phyloP scores from a whole-genome alignment of 2,797 vertebrate species.

The Microhierax caerulescens region DNA sequence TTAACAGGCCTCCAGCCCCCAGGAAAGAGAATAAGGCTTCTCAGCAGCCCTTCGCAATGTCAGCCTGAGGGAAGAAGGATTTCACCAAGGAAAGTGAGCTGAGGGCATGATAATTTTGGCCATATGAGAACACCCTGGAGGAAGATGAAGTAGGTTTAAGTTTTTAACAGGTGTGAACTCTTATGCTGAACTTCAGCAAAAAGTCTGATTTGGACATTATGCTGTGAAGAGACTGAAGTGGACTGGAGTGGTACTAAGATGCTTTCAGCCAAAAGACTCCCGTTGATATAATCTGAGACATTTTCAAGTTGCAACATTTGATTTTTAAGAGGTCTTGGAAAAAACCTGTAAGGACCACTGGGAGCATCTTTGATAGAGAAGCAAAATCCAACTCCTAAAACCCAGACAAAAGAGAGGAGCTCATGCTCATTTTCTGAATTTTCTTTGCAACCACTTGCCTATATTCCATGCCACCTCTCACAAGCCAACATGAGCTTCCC shows the following conservation, averaged over 20 bases:
- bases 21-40: background rate
- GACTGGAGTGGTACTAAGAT: background rate
- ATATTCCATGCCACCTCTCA: background rate
- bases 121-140: background rate
- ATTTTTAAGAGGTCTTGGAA: background rate
- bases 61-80: background rate
- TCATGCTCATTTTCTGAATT: background rate
- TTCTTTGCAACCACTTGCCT: background rate
- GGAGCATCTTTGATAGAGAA: background rate
- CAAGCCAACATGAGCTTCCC: background rate
- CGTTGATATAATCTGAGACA: fast-evolving
- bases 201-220: background rate
- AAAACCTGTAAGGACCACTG: fast-evolving
- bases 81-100: background rate
- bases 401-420: background rate
- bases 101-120: background rate
- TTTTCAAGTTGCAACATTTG: background rate
- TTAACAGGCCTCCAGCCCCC: background rate
- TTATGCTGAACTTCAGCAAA: background rate
- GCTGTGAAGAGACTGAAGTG: background rate
- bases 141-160: background rate
- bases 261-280: background rate
- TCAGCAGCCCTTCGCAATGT: background rate
- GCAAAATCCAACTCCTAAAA: background rate
- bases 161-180: background rate